These are phyloP conservation scores for Coelopa frigida DNA, from an alignment of 1,140 invertebrate species.

Conservation along the genomic window DNA sequence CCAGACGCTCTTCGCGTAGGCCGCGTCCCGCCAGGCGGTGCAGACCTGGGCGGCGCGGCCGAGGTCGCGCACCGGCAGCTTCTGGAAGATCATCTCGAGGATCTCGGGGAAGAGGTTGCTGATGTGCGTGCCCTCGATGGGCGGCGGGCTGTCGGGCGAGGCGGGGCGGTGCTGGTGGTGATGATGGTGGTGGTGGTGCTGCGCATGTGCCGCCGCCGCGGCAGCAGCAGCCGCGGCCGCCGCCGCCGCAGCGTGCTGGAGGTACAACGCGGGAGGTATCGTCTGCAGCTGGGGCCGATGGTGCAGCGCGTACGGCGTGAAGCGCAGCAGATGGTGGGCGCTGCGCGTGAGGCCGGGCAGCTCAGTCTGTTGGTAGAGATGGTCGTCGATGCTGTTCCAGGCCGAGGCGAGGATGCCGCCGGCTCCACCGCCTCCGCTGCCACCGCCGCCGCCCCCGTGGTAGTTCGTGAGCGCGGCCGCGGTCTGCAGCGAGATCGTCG, in stretches of 20 bases:
- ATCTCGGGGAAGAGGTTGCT: slow-evolving; percentile 87
- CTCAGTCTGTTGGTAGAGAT: slow-evolving; percentile 42
- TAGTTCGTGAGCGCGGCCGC: slow-evolving; percentile 35
- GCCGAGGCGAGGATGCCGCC: slow-evolving; percentile 16
- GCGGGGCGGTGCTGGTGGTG: slow-evolving; percentile 48
- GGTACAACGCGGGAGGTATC: slow-evolving; percentile 34
- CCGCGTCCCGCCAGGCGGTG: slow-evolving; percentile 80
- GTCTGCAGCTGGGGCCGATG: slow-evolving; percentile 39
- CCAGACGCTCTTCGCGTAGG: slow-evolving; percentile 88
- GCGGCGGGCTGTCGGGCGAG: slow-evolving; percentile 33
- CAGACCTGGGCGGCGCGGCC: slow-evolving; percentile 87
- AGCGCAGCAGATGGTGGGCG: slow-evolving; percentile 41
- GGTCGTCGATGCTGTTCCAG: slow-evolving; percentile 36
- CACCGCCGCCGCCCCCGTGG: slow-evolving; percentile 30
- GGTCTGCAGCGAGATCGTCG: slow-evolving; percentile 38
- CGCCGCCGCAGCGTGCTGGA: slow-evolving; percentile 30
- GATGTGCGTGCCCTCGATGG: slow-evolving; percentile 64
- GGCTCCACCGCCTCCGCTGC: slow-evolving; percentile 12
- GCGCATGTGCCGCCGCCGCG: slow-evolving; percentile 30
- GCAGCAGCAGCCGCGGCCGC: slow-evolving; percentile 36
- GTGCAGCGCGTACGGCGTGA: slow-evolving; percentile 40
- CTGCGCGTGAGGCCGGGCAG: slow-evolving; percentile 35
- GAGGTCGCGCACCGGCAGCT: slow-evolving; percentile 80
- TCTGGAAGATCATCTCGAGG: slow-evolving; percentile 83
- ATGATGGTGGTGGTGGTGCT: slow-evolving; percentile 36